Evolutionary conservation across 92 coral and sea anemone genomes (phyloP).

Genomic region (Paramuricea clavata): DNA sequence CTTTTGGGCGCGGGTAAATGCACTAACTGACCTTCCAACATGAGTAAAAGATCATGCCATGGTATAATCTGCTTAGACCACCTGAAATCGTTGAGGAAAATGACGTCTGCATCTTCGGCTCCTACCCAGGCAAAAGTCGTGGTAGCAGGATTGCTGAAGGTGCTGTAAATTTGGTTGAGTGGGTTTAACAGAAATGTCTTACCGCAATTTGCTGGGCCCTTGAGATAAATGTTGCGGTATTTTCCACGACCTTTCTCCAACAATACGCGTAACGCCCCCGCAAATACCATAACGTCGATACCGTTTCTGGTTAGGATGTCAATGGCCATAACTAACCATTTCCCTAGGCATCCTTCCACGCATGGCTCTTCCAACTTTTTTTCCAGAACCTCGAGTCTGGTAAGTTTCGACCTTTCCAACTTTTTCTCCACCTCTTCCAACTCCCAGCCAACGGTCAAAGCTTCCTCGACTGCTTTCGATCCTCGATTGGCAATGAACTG

Average conservation of each 20-base stretch:
- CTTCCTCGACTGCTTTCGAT: conserved; percentile 20
- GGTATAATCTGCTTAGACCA: conserved; percentile 50
- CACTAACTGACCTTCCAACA: conserved; percentile 45
- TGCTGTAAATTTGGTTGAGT: conserved; percentile 11
- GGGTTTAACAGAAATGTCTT: conserved; percentile 53
- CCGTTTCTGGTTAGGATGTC: conserved; percentile 34
- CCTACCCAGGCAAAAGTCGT: conserved; percentile 67
- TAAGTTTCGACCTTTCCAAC: not conserved
- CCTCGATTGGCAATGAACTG: conserved; percentile 11
- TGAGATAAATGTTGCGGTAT: conserved; percentile 47
- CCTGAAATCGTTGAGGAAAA: conserved; percentile 48
- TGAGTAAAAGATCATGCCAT: conserved; percentile 44
- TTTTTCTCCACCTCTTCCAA: conserved; percentile 1
- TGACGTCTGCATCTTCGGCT: conserved; percentile 52
- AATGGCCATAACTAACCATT: conserved; percentile 49
- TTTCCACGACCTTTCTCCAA: conserved; percentile 44
- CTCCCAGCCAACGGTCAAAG: conserved; percentile 23
- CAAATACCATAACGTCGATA: not conserved
- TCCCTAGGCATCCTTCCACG: conserved; percentile 40
- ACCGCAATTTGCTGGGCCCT: conserved; percentile 50
- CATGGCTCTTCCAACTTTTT: not conserved
- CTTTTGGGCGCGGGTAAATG: conserved; percentile 61
- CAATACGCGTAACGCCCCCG: conserved; percentile 3
- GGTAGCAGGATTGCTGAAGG: conserved; percentile 60
- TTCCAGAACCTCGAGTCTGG: conserved; percentile 21